Base-by-base conservation (phyloP, 2,113 vertebrate species). In the Anhinga rufa region DNA sequence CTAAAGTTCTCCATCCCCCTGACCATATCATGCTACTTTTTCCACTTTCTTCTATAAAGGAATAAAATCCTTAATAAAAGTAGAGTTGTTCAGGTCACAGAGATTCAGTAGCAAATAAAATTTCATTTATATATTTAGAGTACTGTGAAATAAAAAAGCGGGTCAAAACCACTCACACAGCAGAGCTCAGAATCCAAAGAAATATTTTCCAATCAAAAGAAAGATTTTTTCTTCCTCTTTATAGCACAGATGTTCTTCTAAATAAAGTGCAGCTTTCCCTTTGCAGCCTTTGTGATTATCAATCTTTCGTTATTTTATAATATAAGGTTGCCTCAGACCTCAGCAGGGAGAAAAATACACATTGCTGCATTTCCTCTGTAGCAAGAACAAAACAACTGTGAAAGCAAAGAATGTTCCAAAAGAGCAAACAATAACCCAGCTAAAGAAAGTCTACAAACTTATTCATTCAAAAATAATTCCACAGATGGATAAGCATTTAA, bases 251-350 rank as follows among this genome's bases (percentile, higher is more conserved):
- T 69, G 22, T 80, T 83, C 76, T 82, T 22, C 60, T 76, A 90
- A 90, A 90, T 64, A 83, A 78, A 91, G 32, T 40, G 57, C 91
- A 38, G 44, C 49, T 86, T 93, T 78, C 82, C 77, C 65, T 95
- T 65, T 76, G 65, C 87, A 74, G n/a, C 38, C 90, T 88, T 93
- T 91, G 69, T 81, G 90, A 93, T 91, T 82, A 96, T 85, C 91
- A 86, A 29, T 88, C 94, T 96, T 86, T 38, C 49, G 71, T 91
- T 96, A 94, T 94, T 96, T 97, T 86, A 71, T 95, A 88, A 91
- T 93, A 75, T 82, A 85, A 89, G 82, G 79, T 71, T 86, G 66
- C 60, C 82, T 95, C 84, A 89, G 81, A 88, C 92, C 90, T 96
- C 92, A 93, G 88, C 78, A 86, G 95, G 81, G 72, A 93, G 91